Conservation (phyloP, 2,888 invertebrate species). For the Chironomus riparius region DNA sequence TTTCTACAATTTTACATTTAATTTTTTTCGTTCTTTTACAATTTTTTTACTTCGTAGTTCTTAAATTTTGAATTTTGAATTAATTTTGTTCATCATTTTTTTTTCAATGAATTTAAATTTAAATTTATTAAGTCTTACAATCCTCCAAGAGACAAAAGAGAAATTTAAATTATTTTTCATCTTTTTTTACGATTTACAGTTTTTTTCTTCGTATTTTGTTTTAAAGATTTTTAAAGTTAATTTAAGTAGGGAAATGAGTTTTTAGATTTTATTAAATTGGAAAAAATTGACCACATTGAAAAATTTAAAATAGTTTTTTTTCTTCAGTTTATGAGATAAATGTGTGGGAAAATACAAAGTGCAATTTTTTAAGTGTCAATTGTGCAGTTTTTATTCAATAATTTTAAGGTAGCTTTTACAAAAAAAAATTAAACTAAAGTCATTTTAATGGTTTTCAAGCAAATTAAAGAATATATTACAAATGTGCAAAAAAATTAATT, state of each 20-base stretch:
- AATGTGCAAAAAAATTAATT: too few relatives aligned
- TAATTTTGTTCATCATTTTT: not conserved
- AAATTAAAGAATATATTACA: too few relatives aligned
- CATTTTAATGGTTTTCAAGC: too few relatives aligned
- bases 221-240: not conserved
- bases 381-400: not conserved
- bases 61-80: not conserved
- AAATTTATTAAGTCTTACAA: slow-evolving; percentile 18
- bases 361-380: not conserved
- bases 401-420: too few relatives aligned
- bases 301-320: not conserved
- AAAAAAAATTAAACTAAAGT: too few relatives aligned
- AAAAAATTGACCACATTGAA: not conserved
- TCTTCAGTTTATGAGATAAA: not conserved
- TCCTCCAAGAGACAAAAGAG: slow-evolving; percentile 11
- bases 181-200: not conserved
- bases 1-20: slow-evolving; percentile 21
- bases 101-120: not conserved
- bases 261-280: not conserved
- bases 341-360: not conserved
- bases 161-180: not conserved
- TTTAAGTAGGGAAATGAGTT: too few relatives aligned
- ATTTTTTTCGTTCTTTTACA: slow-evolving; percentile 9
- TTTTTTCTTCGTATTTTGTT: not conserved
- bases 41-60: not conserved